Conservation (phyloP, 2,888 invertebrate genomes). For the Shargacucullia verbasci region DNA sequence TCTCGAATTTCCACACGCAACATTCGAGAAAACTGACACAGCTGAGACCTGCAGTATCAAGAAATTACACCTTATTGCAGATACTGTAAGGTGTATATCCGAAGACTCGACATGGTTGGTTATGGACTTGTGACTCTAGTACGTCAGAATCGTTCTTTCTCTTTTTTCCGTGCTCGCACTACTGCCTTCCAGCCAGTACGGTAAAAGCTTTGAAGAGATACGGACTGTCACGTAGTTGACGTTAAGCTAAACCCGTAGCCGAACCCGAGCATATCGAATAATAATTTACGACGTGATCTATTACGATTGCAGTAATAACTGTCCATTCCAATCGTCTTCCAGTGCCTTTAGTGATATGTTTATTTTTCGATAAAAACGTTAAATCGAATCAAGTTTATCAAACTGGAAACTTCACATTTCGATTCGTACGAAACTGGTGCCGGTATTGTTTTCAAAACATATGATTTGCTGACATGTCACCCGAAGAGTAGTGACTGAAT, state of each 20-base stretch:
- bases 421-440: constrained; percentile 66
- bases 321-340: constrained; percentile 53
- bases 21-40: constrained; percentile 84
- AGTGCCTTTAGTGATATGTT: constrained; percentile 56
- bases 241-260: constrained; percentile 68
- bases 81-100: constrained; percentile 61
- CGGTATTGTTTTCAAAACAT: constrained; percentile 83
- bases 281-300: constrained; percentile 70
- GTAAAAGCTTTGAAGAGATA: constrained; percentile 77
- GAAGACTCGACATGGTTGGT: constrained; percentile 51
- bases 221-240: constrained; percentile 74
- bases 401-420: constrained; percentile 54
- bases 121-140: constrained; percentile 67
- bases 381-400: constrained; percentile 49
- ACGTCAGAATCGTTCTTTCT: constrained; percentile 84
- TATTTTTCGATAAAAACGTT: constrained; percentile 43
- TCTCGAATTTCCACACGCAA: constrained; percentile 84
- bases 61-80: constrained; percentile 70
- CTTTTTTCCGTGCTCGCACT: constrained; percentile 81
- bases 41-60: constrained; percentile 65
- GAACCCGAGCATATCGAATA: constrained; percentile 77
- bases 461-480: constrained; percentile 72
- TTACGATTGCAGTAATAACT: constrained; percentile 63
- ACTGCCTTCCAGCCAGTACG: constrained; percentile 84
- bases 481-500: constrained; percentile 74